Evolutionary conservation across 23 tunicate genomes (phyloP), one percentile per base, ranked within the genome.

Genomic region (Corella eumyota): DNA sequence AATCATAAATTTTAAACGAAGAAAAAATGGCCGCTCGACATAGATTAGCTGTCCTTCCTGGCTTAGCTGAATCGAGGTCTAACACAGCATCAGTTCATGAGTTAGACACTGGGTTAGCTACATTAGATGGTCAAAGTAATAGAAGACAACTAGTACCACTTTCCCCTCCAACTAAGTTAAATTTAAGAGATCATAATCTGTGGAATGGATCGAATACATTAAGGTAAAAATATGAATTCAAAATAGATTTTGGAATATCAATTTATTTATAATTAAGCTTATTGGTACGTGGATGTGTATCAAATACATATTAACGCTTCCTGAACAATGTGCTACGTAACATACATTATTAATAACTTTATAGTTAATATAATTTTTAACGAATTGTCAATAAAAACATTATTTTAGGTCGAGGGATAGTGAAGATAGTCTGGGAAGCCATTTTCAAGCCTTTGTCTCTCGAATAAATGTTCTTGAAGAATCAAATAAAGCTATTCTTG

Each of bases 401-500:
- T 24, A 28, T 30, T 51, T 1, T 0, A 78, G 85, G 32, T 78
- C 85, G 36, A 56, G 75, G 7, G 69, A 78, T 36, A 78, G 76
- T 32, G 85, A 78, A 0, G 85, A 78, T 17, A 62, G 64, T 29
- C 56, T 62, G 6, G 71, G 54, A 30, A 23, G 58, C 21, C 62
- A 72, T 44, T 34, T 84, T 31, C 83, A 69, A 38, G 57, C 57
- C 38, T 51, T 84, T 36, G 61, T 71, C 32, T 32, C 67, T 31
- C 71, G 82, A 25, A 61, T 84, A 1, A 52, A 68, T 11, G 26
- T 54, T 34, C 25, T 84, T 7, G 94, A 84, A 60, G 94, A 84
- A 56, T 76, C 77, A 0, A 84, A 84, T 51, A 84, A 75, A 75
- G 94, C 94, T 22, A 54, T 84, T 60, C 45, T 84, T 40, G 94